These are phyloP conservation scores for Podiceps cristatus DNA, from an alignment of 2,113 vertebrate species.

Conservation along the genomic window DNA sequence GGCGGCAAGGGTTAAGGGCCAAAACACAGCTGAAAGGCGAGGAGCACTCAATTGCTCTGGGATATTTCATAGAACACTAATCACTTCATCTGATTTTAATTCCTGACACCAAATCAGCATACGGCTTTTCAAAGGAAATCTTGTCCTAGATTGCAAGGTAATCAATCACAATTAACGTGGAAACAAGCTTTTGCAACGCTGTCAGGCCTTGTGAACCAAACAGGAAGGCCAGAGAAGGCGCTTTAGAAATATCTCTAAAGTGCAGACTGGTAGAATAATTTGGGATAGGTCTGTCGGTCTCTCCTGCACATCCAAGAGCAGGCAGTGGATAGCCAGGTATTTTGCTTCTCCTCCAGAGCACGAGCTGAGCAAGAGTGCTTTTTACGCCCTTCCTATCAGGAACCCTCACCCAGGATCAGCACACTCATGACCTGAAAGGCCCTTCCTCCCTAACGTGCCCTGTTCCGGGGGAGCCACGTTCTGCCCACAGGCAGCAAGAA, in stretches of 20 bases:
- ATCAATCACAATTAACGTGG: conserved; percentile 55
- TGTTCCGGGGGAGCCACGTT: background rate
- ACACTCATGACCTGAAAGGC: accelerated
- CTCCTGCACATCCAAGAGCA: background rate
- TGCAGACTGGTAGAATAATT: background rate
- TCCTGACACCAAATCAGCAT: conserved; percentile 32
- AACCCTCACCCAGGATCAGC: background rate
- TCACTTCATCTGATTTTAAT: conserved; percentile 63
- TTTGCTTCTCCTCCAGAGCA: background rate
- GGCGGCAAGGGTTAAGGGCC: conserved; percentile 16
- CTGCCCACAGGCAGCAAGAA: background rate
- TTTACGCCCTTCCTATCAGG: accelerated
- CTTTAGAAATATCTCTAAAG: background rate
- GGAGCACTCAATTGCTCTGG: background rate
- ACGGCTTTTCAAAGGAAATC: conserved; percentile 59
- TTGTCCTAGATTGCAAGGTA: conserved; percentile 50
- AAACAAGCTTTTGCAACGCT: background rate
- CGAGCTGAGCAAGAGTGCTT: accelerated
- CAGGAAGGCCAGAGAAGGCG: background rate
- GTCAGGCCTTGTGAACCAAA: background rate
- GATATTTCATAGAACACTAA: conserved; percentile 4
- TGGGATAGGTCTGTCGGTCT: background rate
- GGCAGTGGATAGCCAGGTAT: background rate
- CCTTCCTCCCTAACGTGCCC: background rate
- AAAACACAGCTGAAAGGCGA: background rate